Evolutionary conservation across 2,797 vertebrate species (phyloP), one percentile per base, ranked within the genome.

Genomic region (Lutjanus argentimaculatus): DNA sequence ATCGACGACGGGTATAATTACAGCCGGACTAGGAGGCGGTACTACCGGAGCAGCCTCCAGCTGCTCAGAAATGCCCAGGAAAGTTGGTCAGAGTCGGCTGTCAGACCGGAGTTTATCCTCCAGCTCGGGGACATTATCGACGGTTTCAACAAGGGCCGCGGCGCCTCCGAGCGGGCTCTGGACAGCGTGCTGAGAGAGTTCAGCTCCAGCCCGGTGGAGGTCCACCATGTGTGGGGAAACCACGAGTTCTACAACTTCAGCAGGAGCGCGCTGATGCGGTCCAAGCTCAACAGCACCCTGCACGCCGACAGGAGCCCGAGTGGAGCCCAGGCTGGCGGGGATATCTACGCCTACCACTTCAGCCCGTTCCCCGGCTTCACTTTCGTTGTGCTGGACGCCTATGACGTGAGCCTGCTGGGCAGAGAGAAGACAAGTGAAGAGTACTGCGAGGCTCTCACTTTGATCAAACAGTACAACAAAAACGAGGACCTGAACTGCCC

Each of bases 231-330:
- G 0, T 99, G 98, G 98, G 98, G 98, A 0, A 99, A 99, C 88
- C 98, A 99, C 25, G 98, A 99, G 89, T 95, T 99, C 7, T 99
- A 99, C 19, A 99, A 99, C 92, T 99, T 99, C 93, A 96, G 90
- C 85, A 90, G 98, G 83, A 89, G 93, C 40, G 84, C 81, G 42
- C 93, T 99, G 80, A 74, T 85, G 16, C 67, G 53, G 6, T 98
- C 92, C 0, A 58, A 77, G 56, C 96, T 99, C 66, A 97, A 97
- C 93, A 97, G 95, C 68, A 85, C 88, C 4, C 15, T 51, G 1
- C 67, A 75, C 11, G 9, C 62, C 0, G 72, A 72, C 12, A 0
- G 61, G 4, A 19, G 70, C 30, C 83, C 12, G 46, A 80, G 69
- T 59, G 53, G 16, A 5, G 63, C 55, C 3, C 76, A 14, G n/a